Evolutionary conservation across 2,888 invertebrate genomes (phyloP).

Genomic region (Dolichopus griseipennis): DNA sequence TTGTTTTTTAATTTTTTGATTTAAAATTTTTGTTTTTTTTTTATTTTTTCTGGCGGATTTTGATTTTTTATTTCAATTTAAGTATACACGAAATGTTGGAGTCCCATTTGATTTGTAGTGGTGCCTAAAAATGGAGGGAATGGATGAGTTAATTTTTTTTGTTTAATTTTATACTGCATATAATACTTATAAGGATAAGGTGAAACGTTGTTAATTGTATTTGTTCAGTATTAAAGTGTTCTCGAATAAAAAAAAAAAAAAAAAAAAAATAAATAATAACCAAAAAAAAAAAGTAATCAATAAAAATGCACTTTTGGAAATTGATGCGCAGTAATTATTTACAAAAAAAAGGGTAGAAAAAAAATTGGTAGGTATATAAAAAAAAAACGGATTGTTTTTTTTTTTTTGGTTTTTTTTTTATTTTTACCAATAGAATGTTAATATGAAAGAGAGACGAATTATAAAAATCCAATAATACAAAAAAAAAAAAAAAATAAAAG

Average conservation of each 20-base stretch:
- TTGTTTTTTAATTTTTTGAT: not conserved
- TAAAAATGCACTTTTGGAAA: constrained; percentile 6
- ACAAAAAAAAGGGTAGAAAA: constrained; percentile 2
- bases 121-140: not conserved
- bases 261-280: not conserved
- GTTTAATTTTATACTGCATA: not conserved
- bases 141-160: not conserved
- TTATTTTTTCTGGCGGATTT: not conserved
- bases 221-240: not conserved
- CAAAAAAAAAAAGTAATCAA: not conserved
- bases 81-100: not conserved
- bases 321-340: constrained; percentile 6
- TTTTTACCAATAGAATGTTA: not conserved
- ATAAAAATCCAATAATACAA: not conserved
- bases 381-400: not conserved
- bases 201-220: not conserved
- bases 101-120: not conserved
- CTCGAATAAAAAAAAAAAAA: not conserved
- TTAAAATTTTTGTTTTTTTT: not conserved
- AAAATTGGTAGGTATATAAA: not conserved
- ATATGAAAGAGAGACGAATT: not conserved
- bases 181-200: not conserved
- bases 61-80: not conserved
- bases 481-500: not conserved
- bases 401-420: not conserved